Percentiles rank a stretch among this genome's conserved stretches.
Evolutionary conservation across 1,140 invertebrate species (phyloP).

Genomic region (Platyscapa corneri): DNA sequence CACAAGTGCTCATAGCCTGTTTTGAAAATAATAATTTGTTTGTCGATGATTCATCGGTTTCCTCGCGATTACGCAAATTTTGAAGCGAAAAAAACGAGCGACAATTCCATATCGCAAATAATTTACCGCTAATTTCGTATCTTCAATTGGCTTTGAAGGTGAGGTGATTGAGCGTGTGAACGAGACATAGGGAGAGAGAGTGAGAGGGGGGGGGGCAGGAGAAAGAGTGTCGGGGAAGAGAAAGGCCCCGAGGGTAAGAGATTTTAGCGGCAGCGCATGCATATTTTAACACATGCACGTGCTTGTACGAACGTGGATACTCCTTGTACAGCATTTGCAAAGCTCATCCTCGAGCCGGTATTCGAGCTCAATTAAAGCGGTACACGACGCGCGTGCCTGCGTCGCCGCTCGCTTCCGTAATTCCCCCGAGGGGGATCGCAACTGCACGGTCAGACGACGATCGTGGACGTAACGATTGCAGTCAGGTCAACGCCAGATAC

Average conservation of each 20-base stretch:
- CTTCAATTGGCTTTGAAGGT: constrained; percentile 1
- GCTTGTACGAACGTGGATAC: background rate
- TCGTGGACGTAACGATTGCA: background rate
- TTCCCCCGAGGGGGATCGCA: background rate
- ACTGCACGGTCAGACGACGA: background rate
- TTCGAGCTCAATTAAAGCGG: background rate
- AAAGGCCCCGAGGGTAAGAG: background rate
- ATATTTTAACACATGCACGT: background rate
- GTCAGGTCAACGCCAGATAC: background rate
- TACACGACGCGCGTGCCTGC: background rate
- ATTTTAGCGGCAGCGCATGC: too few species aligned
- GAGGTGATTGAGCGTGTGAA: background rate
- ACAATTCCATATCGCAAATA: constrained; percentile 8
- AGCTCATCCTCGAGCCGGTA: background rate
- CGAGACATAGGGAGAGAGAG: background rate
- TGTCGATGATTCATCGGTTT: too few species aligned
- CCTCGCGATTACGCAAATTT: constrained; percentile 1
- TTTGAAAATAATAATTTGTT: too few species aligned
- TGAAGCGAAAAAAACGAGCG: background rate
- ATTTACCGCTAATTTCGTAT: constrained; percentile 28
- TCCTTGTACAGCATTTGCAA: too few species aligned
- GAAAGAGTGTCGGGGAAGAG: background rate
- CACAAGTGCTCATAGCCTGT: too few species aligned
- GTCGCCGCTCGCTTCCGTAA: background rate
- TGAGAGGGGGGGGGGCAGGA: too few species aligned